These are phyloP conservation scores for Eurystomus gularis DNA, from an alignment of 2,113 vertebrate genomes.

Conservation along the genomic window DNA sequence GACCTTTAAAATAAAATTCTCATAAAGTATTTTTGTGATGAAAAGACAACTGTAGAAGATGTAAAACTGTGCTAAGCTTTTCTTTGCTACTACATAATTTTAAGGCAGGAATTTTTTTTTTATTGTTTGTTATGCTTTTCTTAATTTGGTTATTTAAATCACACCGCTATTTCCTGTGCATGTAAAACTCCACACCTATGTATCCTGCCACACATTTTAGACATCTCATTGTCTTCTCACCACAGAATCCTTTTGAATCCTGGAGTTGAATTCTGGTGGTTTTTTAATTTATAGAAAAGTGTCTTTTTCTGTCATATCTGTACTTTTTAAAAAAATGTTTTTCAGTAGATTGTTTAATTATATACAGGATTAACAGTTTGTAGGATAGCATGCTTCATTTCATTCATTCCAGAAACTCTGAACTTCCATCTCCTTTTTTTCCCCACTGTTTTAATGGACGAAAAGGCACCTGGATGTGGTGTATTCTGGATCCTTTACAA, in stretches of 20 bases:
- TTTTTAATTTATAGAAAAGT: not conserved
- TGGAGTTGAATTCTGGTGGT: not conserved
- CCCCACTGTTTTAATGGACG: not conserved
- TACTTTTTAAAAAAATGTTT: not conserved
- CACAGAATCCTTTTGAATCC: not conserved
- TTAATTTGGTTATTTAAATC: not conserved
- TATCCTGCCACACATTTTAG: not conserved
- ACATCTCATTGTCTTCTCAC: not conserved
- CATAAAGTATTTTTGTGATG: not conserved
- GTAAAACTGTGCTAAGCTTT: not conserved
- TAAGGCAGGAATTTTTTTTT: not conserved
- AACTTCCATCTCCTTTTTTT: too few relatives aligned
- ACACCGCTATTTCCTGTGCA: not conserved
- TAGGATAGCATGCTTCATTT: not conserved
- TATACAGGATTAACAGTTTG: not conserved
- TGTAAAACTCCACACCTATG: not conserved
- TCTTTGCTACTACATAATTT: not conserved
- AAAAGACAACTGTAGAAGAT: not conserved
- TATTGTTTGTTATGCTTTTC: not conserved
- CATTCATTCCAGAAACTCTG: not conserved
- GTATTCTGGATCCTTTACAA: not conserved
- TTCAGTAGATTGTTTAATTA: not conserved
- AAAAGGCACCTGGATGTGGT: not conserved
- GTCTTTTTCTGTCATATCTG: not conserved
- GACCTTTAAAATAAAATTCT: not conserved